phyloP scores from a whole-genome alignment of 2,888 invertebrate genomes.

The Drosophila prolongata region DNA sequence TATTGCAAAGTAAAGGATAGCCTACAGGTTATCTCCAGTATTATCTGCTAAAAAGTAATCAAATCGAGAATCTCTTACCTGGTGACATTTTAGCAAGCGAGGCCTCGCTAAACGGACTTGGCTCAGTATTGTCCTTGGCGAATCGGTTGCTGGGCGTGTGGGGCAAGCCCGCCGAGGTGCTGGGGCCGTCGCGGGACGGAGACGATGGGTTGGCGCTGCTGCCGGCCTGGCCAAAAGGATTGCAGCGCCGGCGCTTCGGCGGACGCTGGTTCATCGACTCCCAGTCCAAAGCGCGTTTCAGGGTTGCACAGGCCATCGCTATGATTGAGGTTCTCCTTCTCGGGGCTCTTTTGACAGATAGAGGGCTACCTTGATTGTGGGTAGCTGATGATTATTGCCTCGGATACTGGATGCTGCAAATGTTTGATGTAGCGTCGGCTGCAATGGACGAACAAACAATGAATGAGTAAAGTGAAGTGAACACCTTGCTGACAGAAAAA shows the following conservation, averaged over 20 bases:
- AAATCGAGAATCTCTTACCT: constrained; percentile 86
- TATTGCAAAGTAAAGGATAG: no score
- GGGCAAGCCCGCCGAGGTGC: constrained; percentile 47
- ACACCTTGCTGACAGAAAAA: constrained; percentile 27
- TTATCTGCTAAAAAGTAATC: no score
- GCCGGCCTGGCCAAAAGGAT: constrained; percentile 90
- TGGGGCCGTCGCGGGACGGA: constrained; percentile 60
- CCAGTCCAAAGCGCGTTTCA: constrained; percentile 97
- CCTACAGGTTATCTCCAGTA: no score
- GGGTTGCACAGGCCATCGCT: constrained; percentile 97
- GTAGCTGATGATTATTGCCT: constrained; percentile 55
- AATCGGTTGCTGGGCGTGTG: constrained; percentile 82
- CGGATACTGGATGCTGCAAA: constrained; percentile 52
- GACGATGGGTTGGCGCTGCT: constrained; percentile 52
- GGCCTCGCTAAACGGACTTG: constrained; percentile 93
- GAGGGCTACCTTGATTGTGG: constrained; percentile 7
- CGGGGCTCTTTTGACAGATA: constrained; percentile 18
- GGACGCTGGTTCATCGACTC: constrained; percentile 95
- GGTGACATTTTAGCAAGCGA: constrained; percentile 93
- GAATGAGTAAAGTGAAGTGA: constrained; percentile 39
- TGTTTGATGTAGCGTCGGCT: constrained; percentile 18
- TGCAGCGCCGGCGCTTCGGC: constrained; percentile 95
- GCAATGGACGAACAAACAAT: constrained; percentile 38
- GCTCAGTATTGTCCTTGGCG: constrained; percentile 85
- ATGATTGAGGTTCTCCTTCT: constrained; percentile 39